Evolutionary conservation across 2,888 invertebrate genomes (phyloP).

Genomic region (Lottia gigantea): DNA sequence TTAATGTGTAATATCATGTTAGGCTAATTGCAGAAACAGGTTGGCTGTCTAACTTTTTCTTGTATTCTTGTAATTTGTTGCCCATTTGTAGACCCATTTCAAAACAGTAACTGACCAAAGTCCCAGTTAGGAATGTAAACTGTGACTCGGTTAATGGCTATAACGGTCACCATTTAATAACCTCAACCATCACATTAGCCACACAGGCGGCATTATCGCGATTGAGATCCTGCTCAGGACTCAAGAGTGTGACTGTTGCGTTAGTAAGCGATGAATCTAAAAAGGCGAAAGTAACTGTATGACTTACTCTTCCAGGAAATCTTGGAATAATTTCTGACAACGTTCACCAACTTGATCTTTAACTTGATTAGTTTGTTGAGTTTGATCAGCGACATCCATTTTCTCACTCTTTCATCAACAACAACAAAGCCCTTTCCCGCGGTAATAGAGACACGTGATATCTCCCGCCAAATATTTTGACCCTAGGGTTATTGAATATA

Average conservation of each 20-base stretch:
- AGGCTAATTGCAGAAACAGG: too few species aligned
- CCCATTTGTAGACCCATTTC: too few species aligned
- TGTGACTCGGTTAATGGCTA: too few species aligned
- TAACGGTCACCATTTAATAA: too few species aligned
- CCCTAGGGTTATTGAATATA: neutral
- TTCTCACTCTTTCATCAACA: conserved; percentile 12
- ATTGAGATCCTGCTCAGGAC: neutral
- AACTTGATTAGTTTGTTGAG: conserved; percentile 60
- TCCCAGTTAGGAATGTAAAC: too few species aligned
- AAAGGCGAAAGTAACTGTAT: neutral
- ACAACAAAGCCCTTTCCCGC: conserved; percentile 31
- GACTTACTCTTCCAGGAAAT: conserved; percentile 90
- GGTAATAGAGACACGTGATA: conserved; percentile 34
- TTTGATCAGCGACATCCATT: conserved; percentile 66
- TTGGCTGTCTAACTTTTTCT: too few species aligned
- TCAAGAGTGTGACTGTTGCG: too few species aligned
- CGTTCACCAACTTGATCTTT: conserved; percentile 92
- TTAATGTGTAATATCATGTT: too few species aligned
- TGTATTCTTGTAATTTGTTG: too few species aligned
- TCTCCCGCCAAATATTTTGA: conserved; percentile 21
- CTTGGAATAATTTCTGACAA: conserved; percentile 95
- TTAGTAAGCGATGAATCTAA: neutral
- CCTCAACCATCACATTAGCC: neutral
- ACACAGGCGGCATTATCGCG: too few species aligned
- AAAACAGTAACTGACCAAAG: too few species aligned